Base-by-base conservation (phyloP, 2,113 vertebrate genomes). In the Plecotus auritus region DNA sequence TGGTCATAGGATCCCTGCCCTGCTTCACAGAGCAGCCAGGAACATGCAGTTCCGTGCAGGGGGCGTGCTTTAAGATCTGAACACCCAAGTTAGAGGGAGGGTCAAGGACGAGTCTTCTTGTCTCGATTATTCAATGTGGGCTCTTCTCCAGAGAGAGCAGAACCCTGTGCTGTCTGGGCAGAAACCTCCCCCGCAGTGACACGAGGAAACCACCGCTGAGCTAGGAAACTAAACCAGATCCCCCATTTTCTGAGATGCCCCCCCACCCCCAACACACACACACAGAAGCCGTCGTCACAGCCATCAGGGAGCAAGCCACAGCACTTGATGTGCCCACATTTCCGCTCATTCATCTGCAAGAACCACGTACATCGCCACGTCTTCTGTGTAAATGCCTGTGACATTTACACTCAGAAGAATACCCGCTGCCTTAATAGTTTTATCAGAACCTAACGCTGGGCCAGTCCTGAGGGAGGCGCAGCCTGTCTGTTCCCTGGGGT, bases 321-420 rank as follows among this genome's bases (percentile, higher is more conserved):
- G 18, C 30, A 3, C 42, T 40, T 30, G 51, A 56, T 56, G 4
- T 11, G 47, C 66, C 74, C 26, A 42, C n/a, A 0, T 32, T 49
- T 47, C 59, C 67, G 56, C 64, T 51, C 67, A 4, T 45, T 86
- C 37, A n/a, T 69, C 59, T 45, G 16, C 2, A 0, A 56, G 64
- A 76, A 42, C 18, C 42, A 59, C 35, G 16, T 0, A 2, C 35
- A 0, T 4, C 5, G 12, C 18, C 16, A 9, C 1, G 1, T 45
- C 45, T 69, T 56, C 92, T 37, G 4, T 64, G 56, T 8, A 91
- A 90, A 40, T 4, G 54, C 88, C 42, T 61, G 35, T 16, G 49
- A 12, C 37, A 42, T 30, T 86, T 89, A 51, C 11, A 40, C 77
- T 51, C 23, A 83, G 35, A 45, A 86, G n/a, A 80, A 69, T 61